A percentile compares a stretch with the other conserved stretches of the same genome.
phyloP scores from a whole-genome alignment of 2,888 invertebrate genomes.

The Melanargia galathea region DNA sequence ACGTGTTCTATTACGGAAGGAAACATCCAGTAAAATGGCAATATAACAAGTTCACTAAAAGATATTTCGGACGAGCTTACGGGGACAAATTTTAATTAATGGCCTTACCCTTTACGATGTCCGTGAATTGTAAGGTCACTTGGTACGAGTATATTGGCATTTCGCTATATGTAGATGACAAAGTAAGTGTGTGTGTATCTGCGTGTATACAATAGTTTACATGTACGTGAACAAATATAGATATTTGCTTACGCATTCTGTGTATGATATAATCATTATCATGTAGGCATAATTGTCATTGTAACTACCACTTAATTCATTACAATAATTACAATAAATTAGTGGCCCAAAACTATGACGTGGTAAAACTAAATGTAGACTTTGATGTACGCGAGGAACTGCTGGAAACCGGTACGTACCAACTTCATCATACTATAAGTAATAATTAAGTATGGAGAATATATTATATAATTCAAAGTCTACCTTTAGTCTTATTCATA shows the following conservation, averaged over 20 bases:
- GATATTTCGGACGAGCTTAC: slow-evolving; percentile 26
- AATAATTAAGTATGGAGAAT: too few relatives aligned
- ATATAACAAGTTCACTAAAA: slow-evolving; percentile 26
- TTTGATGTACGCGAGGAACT: background rate
- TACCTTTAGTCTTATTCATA: background rate
- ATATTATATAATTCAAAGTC: background rate
- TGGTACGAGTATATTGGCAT: background rate
- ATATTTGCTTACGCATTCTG: too few relatives aligned
- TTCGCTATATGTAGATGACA: background rate
- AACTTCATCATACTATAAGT: too few relatives aligned
- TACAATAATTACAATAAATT: background rate
- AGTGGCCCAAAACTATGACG: background rate
- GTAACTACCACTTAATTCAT: background rate
- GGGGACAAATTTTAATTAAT: slow-evolving; percentile 25
- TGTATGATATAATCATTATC: too few relatives aligned
- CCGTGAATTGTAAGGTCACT: slow-evolving; percentile 8
- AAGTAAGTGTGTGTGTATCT: background rate
- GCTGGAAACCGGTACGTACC: too few relatives aligned
- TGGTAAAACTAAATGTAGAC: background rate
- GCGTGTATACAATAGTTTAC: too few relatives aligned
- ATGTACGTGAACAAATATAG: too few relatives aligned
- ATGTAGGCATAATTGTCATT: background rate
- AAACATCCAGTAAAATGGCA: slow-evolving; percentile 35
- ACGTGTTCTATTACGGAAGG: slow-evolving; percentile 46
- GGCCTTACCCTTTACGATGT: slow-evolving; percentile 15